Evolutionary conservation across 2,113 vertebrate genomes (phyloP), one percentile per base, ranked within the genome.

Genomic region (Centropristis striata): DNA sequence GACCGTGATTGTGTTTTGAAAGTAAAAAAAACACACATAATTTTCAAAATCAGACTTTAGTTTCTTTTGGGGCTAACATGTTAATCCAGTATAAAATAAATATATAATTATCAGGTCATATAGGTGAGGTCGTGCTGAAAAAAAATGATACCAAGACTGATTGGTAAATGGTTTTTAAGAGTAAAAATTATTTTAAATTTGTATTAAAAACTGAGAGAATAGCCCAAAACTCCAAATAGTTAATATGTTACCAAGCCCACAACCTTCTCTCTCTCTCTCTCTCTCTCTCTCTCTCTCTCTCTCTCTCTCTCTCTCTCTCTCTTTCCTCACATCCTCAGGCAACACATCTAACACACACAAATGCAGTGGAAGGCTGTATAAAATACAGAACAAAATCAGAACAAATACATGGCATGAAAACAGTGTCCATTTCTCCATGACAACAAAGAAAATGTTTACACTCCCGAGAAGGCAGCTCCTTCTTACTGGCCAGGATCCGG

Each of bases 401-500:
- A 74, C 37, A 41, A 86, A 78, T 64, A 76, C 55, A 25, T 55
- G 66, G 67, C 71, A 69, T 71, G 57, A 85, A 85, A 87, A 85
- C 88, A 73, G 50, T 78, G 72, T 75, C 63, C 53, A 57, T 32
- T 71, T 91, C 84, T 80, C 92, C 91, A 87, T 92, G 90, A 86
- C 92, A 89, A 93, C 90, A 80, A 74, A 61, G 78, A 80, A 86
- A 92, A 87, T 93, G 89, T 94, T 93, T 92, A 92, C 85, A 32
- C 67, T 86, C 61, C 63, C 0, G 8, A 76, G 28, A 78, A 42
- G 72, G 73, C 85, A 66, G 77, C 81, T 73, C 65, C 78, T 55
- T 85, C 50, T 46, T 20, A 78, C 75, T 89, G 81, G 85, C 80
- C 18, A 9, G 21, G 50, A 58, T 87, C 75, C 27, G 74, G 92